Percentiles rank a stretch among this genome's conserved stretches.
Evolutionary conservation across 1,140 invertebrate genomes (phyloP).

Genomic region (Ectropis grisescens): DNA sequence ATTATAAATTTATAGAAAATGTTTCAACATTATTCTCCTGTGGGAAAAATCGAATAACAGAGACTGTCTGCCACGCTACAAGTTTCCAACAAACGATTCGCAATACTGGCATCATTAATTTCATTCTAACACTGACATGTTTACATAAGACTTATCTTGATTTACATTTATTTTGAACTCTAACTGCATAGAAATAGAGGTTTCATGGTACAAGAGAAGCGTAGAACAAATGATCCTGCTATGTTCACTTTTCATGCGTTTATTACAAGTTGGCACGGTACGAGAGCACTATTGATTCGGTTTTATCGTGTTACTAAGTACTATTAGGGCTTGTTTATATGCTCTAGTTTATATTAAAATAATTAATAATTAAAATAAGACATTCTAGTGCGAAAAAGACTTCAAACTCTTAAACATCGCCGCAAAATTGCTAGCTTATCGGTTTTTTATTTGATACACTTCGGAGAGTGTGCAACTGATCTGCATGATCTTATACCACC

Average conservation of each 20-base stretch:
- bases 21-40: too few relatives aligned
- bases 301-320: conserved; percentile 31
- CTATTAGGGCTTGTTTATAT: conserved; percentile 14
- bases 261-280: conserved; percentile 47
- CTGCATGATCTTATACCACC: too few relatives aligned
- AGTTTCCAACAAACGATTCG: conserved; percentile 40
- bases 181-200: conserved; percentile 16
- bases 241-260: conserved; percentile 43
- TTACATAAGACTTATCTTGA: conserved; percentile 5
- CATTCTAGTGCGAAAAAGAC: too few relatives aligned
- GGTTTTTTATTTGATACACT: too few relatives aligned
- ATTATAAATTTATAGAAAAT: too few relatives aligned
- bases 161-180: conserved; percentile 12
- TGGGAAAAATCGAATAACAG: background rate
- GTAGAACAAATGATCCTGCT: conserved; percentile 31
- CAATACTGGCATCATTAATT: conserved; percentile 40
- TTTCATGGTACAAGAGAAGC: conserved; percentile 11
- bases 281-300: conserved; percentile 35
- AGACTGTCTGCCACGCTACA: conserved; percentile 19
- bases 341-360: too few relatives aligned
- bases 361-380: too few relatives aligned
- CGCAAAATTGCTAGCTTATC: too few relatives aligned
- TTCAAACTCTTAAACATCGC: too few relatives aligned
- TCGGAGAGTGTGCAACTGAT: too few relatives aligned
- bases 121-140: conserved; percentile 21